phyloP scores from a whole-genome alignment of 2,113 vertebrate genomes.

The Acanthisitta chloris region DNA sequence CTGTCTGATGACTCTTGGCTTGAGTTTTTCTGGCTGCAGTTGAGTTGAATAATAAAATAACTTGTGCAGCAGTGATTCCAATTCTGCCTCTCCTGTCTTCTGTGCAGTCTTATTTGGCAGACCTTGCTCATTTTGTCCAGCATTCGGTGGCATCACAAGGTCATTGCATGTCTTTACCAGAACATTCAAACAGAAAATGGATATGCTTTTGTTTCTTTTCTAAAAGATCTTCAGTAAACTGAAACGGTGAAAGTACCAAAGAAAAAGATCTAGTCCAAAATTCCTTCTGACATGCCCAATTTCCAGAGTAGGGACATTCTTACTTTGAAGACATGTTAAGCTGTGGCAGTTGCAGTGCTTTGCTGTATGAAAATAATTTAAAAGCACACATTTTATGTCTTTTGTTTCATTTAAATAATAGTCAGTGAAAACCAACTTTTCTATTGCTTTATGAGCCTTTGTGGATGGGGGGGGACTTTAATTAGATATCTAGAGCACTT shows the following conservation, averaged over 20 bases:
- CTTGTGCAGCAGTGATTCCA: conserved; percentile 7
- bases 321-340: not conserved
- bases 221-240: not conserved
- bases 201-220: not conserved
- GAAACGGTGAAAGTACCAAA: not conserved
- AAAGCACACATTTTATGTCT: not conserved
- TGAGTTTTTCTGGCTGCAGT: not conserved
- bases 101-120: not conserved
- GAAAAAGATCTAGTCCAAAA: not conserved
- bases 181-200: conserved; percentile 8
- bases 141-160: not conserved
- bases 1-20: not conserved
- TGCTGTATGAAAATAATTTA: not conserved
- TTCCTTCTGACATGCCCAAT: not conserved
- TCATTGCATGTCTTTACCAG: conserved; percentile 1
- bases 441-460: not conserved
- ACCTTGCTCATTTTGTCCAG: not conserved
- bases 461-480: not conserved
- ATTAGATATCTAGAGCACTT: not conserved
- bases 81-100: not conserved
- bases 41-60: conserved; percentile 20
- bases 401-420: not conserved
- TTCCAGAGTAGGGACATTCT: not conserved
- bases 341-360: not conserved
- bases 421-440: not conserved